Percentiles rank a stretch among this genome's conserved stretches.
Conservation (phyloP, 2,113 vertebrate species). For the Noturus placidus region DNA sequence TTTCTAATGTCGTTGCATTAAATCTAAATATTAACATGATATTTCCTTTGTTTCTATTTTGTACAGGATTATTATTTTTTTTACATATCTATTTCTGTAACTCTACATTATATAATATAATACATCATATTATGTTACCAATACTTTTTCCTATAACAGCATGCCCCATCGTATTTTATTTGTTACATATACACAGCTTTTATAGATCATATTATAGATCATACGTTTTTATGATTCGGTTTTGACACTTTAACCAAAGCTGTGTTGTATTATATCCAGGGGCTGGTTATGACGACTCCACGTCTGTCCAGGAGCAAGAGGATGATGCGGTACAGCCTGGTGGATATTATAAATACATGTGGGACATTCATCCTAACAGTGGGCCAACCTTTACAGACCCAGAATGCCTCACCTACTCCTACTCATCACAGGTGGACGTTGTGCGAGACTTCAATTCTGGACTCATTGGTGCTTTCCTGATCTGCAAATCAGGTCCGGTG, state of each 20-base stretch:
- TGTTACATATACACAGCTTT: background rate
- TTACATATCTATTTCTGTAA: background rate
- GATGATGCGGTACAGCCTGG: conserved; percentile 86
- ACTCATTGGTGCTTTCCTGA: conserved; percentile 86
- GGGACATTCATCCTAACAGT: conserved; percentile 83
- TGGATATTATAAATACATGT: conserved; percentile 83
- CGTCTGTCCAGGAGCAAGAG: conserved; percentile 81
- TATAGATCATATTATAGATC: background rate
- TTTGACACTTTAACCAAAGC: background rate
- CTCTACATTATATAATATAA: background rate
- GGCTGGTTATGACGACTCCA: conserved; percentile 85
- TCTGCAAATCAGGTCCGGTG: conserved; percentile 85
- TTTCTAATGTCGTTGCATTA: background rate
- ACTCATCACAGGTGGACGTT: conserved; percentile 85
- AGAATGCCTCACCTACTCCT: conserved; percentile 87
- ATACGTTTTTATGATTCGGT: background rate
- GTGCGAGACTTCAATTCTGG: conserved; percentile 90
- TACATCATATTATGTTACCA: background rate
- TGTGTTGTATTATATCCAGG: conserved; percentile 71
- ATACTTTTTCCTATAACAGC: background rate
- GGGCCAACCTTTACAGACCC: conserved; percentile 82
- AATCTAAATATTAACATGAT: background rate
- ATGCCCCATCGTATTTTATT: background rate
- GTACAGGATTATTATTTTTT: too few relatives aligned
- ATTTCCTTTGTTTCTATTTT: background rate